Evolutionary conservation across 2,113 vertebrate species (phyloP).

Genomic region (Dipodomys ordii): DNA sequence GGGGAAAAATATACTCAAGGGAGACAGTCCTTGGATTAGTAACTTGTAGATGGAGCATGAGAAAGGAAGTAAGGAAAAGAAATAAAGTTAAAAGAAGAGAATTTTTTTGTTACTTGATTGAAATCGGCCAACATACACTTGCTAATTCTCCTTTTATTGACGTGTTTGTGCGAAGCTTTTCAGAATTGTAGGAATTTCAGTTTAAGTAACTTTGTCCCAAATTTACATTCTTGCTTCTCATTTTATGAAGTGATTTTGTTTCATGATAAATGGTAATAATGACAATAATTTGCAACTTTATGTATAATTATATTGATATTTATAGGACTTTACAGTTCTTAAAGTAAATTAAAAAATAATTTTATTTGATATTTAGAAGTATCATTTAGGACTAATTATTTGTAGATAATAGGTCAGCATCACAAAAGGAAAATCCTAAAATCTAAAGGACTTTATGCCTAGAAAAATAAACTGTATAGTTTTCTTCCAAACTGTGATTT

Average conservation of each 20-base stretch:
- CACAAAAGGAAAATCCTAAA: not conserved
- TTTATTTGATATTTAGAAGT: not conserved
- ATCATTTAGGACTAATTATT: not conserved
- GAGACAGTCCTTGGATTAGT: constrained; percentile 74
- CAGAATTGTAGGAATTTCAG: not conserved
- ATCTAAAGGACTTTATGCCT: not conserved
- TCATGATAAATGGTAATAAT: not conserved
- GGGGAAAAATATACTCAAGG: constrained; percentile 63
- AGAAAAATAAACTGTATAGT: not conserved
- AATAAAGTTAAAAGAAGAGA: constrained; percentile 59
- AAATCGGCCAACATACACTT: not conserved
- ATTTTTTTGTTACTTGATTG: constrained; percentile 35
- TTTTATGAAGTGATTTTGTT: not conserved
- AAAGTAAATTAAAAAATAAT: not conserved
- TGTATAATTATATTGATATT: not conserved
- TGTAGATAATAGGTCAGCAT: not conserved
- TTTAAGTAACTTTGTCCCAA: constrained; percentile 13
- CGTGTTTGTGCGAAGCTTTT: constrained; percentile 25
- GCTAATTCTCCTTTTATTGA: not conserved
- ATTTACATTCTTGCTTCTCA: not conserved
- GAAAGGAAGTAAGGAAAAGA: constrained; percentile 68
- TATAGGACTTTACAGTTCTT: not conserved
- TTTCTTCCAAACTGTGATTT: not conserved
- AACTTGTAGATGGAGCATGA: constrained; percentile 75
- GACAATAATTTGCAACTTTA: not conserved